Base-by-base conservation (phyloP, 2,888 invertebrate species). In the Lasioglossum pauxillum region DNA sequence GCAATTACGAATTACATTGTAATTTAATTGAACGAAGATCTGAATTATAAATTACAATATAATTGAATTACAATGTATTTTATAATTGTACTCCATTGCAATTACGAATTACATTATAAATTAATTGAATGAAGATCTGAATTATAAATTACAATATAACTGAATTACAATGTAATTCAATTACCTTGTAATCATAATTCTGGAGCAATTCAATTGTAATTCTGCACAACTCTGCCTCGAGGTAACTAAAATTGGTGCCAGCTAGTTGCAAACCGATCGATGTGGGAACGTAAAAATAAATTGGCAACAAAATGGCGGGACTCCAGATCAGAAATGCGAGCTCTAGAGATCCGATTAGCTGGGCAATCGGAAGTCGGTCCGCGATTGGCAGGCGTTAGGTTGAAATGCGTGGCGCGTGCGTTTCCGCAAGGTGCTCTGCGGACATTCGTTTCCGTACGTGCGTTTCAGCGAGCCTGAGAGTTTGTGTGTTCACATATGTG, bases 371-470 rank as follows among this genome's bases (percentile, higher is more conserved):
- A 88, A 83, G 78, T 85, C 88, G 79, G 77, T 72, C 53, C 80
- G 80, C 77, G 73, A 44, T 38, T 57, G 67, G 73, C 12, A 69
- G 85, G 78, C 79, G 81, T 73, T 73, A 87, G 57, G 82, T 84
- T 88, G 87, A 83, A 80, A 86, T 82, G 80, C 85, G 78, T n/a
- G 85, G 64, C 81, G 84, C 82, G 84, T 82, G 85, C 88, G 74
- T 87, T 90, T 90, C 80, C 84, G 77, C 82, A 84, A 82, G 74
- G 82, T 85, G 86, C 71, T 67, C 71, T 16, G 73, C 41, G 77
- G 74, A 81, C 80, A 75, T 84, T 82, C 79, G 80, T 84, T 77
- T 83, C 83, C 80, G 80, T 77, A 74, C 79, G 76, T 75, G 75
- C 72, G 64, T 31, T 57, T 60, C 77, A 81, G 19, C 79, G 85